These are phyloP conservation scores for Lipotes vexillifer DNA, from an alignment of 2,113 vertebrate genomes.

Conservation along the genomic window DNA sequence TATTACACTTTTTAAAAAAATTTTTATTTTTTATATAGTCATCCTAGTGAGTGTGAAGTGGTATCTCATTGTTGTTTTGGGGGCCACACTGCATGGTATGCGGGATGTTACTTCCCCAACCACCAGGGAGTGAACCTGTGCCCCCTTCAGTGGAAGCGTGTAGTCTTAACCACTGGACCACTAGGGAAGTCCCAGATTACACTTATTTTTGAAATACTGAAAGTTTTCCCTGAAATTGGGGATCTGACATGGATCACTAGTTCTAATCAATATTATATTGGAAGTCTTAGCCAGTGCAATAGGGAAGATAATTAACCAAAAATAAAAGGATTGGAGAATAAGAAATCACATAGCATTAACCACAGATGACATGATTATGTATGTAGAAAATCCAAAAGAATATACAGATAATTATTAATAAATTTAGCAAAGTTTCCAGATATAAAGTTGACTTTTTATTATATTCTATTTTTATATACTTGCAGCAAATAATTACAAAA, in stretches of 20 bases:
- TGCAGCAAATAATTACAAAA: not conserved
- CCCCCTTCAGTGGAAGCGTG: too few relatives aligned
- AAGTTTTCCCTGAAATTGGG: not conserved
- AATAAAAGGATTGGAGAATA: not conserved
- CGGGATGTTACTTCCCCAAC: too few relatives aligned
- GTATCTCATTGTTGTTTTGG: too few relatives aligned
- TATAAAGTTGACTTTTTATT: not conserved
- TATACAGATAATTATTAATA: not conserved
- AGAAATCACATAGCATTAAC: not conserved
- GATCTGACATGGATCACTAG: not conserved
- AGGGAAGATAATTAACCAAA: not conserved
- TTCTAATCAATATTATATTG: not conserved
- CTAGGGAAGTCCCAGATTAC: not conserved
- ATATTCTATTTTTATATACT: not conserved
- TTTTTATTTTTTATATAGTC: too few relatives aligned
- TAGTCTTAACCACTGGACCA: too few relatives aligned
- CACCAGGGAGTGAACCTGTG: too few relatives aligned
- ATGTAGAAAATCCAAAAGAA: not conserved
- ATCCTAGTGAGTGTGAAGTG: too few relatives aligned
- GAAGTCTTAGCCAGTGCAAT: not conserved
- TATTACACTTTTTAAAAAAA: not conserved
- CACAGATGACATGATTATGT: not conserved
- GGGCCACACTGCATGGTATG: too few relatives aligned
- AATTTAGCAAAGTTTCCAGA: not conserved
- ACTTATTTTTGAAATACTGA: not conserved